These are phyloP conservation scores for Ammodytes marinus DNA, from an alignment of 2,113 vertebrate species.

Conservation along the genomic window DNA sequence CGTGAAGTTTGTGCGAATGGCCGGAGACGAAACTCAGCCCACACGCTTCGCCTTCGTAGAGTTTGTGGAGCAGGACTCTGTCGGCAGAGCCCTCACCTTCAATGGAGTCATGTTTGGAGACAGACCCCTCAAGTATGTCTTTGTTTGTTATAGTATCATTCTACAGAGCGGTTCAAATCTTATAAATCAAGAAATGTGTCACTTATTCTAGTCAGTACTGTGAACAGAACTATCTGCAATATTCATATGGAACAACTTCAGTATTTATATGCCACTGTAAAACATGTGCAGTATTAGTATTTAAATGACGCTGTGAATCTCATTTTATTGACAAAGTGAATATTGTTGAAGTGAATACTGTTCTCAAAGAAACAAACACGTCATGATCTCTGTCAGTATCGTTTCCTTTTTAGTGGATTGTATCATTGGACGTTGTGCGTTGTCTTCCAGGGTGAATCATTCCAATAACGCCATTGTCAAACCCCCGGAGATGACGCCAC, in stretches of 20 bases:
- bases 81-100: constrained; percentile 94
- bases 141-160: not conserved
- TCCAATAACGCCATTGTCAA: constrained; percentile 99
- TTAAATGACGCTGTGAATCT: no score
- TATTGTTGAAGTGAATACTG: not conserved
- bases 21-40: constrained; percentile 96
- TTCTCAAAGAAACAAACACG: not conserved
- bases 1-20: constrained; percentile 98
- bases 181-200: not conserved
- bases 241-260: no score
- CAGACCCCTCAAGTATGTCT: constrained; percentile 93
- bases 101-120: constrained; percentile 99
- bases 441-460: constrained; percentile 94
- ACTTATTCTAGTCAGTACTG: not conserved
- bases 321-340: no score
- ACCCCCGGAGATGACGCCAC: constrained; percentile 96
- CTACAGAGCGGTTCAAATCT: not conserved
- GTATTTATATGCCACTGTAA: no score
- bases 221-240: no score
- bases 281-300: no score
- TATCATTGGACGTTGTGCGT: not conserved
- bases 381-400: not conserved
- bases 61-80: constrained; percentile 95
- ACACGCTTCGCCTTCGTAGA: constrained; percentile 97
- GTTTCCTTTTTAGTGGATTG: not conserved